Base-by-base conservation (phyloP, 2,797 vertebrate genomes). In the Sciaenops ocellatus region DNA sequence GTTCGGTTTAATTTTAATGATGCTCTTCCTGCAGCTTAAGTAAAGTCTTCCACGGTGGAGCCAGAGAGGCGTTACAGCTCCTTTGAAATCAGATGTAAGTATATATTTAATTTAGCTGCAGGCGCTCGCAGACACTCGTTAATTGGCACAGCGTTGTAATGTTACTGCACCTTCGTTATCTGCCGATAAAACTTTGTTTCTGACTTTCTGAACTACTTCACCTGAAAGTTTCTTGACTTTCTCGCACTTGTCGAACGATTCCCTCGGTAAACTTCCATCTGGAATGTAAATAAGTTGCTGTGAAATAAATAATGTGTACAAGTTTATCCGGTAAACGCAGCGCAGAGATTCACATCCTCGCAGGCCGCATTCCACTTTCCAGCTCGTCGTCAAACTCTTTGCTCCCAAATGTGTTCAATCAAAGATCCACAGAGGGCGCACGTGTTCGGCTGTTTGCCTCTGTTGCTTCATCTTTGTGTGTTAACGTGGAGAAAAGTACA, bases 71-170 rank as follows among this genome's bases (percentile, higher is more conserved):
- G 65, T 87, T 81, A 64, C 60, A 42, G 18, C 80, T 78, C 66
- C 83, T 91, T 89, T 90, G 89, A 90, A 92, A 89, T 90, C 85
- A 79, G 63, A 87, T 87, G 82, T 83, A 69, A 92, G 89, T 88
- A 88, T 89, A 89, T 89, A 88, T 92, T 91, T 91, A 87, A 90
- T 92, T 89, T 88, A 44, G 82, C 83, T 76, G 81, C 79, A 52
- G 85, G 88, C 89, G 3, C 72, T 24, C 9, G 47, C 84, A 86
- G 75, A 74, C 61, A 48, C 68, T n/a, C 2, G 86, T 82, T 83
- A 90, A 91, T 89, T 87, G 85, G 78, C 76, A 22, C 71, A 18
- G 55, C 59, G 46, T 72, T 52, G 41, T 68, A 66, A 81, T 48
- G 59, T 54, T 46, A 10, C 64, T 26, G 76, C 72, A 61, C 68